These are phyloP conservation scores for Anas platyrhynchos DNA, from an alignment of 2,113 vertebrate species.

Conservation along the genomic window DNA sequence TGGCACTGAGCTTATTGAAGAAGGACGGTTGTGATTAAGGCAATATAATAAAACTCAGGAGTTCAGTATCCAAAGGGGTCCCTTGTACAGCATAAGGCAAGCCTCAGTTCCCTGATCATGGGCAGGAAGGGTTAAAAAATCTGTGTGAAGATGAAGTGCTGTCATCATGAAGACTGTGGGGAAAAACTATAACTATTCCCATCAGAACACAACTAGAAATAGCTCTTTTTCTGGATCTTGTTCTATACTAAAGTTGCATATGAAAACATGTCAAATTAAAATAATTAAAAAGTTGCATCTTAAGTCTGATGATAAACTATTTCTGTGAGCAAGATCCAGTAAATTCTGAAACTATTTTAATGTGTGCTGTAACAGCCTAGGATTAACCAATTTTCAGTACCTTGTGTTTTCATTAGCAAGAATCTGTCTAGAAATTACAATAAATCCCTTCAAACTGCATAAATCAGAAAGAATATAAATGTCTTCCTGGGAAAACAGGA, in stretches of 20 bases:
- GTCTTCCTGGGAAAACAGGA: neutral
- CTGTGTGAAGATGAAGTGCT: neutral
- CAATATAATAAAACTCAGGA: neutral
- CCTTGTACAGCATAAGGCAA: neutral
- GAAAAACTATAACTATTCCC: neutral
- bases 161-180: neutral
- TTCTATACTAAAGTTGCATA: neutral
- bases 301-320: neutral
- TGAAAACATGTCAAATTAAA: neutral
- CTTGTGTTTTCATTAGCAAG: neutral
- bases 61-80: neutral
- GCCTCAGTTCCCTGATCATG: neutral
- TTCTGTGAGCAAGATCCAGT: neutral
- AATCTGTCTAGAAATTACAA: neutral
- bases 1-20: constrained; percentile 1
- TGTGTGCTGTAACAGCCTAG: neutral
- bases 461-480: neutral
- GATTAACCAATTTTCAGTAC: neutral
- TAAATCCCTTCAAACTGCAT: neutral
- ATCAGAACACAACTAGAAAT: neutral
- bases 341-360: neutral
- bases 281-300: neutral
- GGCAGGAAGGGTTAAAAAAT: neutral
- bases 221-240: neutral
- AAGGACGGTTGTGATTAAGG: constrained; percentile 24